Evolutionary conservation across 2,113 vertebrate species (phyloP).

Genomic region (Apteryx owenii): DNA sequence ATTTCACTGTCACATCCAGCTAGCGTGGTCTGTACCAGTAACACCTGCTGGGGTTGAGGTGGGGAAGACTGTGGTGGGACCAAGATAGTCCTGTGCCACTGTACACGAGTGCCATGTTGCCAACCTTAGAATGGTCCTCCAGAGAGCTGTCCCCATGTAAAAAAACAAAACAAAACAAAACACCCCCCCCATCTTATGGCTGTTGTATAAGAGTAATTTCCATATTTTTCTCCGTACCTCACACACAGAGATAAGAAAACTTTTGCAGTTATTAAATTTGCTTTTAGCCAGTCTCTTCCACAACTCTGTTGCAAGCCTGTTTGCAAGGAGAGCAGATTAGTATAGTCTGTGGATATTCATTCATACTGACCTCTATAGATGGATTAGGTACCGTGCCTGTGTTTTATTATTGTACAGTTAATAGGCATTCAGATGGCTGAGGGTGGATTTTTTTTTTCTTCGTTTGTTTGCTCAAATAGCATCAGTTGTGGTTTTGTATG

Average conservation of each 20-base stretch:
- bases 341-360: not conserved
- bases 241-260: not conserved
- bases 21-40: fast-evolving
- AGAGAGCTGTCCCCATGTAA: fast-evolving
- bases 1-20: not conserved
- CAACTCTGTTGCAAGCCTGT: not conserved
- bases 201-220: not conserved
- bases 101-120: not conserved
- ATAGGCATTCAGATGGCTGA: not conserved
- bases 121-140: fast-evolving
- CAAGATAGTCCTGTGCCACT: not conserved
- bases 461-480: fast-evolving
- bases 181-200: not conserved
- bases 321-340: not conserved
- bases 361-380: not conserved
- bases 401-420: not conserved
- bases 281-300: not conserved
- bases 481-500: not conserved
- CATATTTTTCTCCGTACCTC: not conserved
- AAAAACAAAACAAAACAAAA: too few species aligned
- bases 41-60: not conserved
- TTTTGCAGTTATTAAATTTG: not conserved
- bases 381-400: not conserved
- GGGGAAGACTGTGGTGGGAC: not conserved
- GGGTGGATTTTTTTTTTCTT: too few species aligned